These are phyloP conservation scores for Pammene fasciana DNA, from an alignment of 2,888 invertebrate genomes.

Conservation along the genomic window DNA sequence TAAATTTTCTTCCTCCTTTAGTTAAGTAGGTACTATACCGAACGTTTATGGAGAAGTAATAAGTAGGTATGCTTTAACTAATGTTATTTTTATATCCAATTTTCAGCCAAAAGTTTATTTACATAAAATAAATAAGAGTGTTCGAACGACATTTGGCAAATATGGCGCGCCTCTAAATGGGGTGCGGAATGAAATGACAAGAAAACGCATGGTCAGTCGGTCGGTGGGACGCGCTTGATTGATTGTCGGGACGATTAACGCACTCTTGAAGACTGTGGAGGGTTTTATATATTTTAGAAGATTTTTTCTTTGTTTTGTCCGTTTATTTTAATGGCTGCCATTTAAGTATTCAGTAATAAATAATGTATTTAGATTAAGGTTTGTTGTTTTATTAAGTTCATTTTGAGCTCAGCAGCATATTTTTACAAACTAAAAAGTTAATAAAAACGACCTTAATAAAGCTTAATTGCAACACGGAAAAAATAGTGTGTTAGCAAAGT, in stretches of 20 bases:
- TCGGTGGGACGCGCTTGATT: constrained; percentile 12
- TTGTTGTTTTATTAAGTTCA: too few relatives aligned
- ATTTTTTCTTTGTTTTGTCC: too few relatives aligned
- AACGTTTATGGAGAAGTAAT: not conserved
- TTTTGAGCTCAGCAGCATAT: too few relatives aligned
- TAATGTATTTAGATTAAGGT: too few relatives aligned
- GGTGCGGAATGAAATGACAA: not conserved
- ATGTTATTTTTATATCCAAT: not conserved
- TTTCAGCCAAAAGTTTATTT: not conserved
- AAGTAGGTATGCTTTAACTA: not conserved
- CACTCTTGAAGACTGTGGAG: not conserved
- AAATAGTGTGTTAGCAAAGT: too few relatives aligned
- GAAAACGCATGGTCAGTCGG: constrained; percentile 9
- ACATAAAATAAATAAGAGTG: not conserved
- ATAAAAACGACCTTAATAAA: too few relatives aligned
- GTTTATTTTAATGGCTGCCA: too few relatives aligned
- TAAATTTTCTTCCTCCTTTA: not conserved
- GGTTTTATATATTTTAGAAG: too few relatives aligned
- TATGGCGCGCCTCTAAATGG: not conserved
- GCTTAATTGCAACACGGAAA: too few relatives aligned
- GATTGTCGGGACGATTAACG: constrained; percentile 8
- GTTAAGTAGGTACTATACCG: not conserved
- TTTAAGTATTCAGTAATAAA: too few relatives aligned
- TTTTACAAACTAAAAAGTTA: too few relatives aligned
- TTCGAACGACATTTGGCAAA: constrained; percentile 3